Base-by-base conservation (phyloP, 2,113 vertebrate genomes). In the Poeciliopsis occidentalis region DNA sequence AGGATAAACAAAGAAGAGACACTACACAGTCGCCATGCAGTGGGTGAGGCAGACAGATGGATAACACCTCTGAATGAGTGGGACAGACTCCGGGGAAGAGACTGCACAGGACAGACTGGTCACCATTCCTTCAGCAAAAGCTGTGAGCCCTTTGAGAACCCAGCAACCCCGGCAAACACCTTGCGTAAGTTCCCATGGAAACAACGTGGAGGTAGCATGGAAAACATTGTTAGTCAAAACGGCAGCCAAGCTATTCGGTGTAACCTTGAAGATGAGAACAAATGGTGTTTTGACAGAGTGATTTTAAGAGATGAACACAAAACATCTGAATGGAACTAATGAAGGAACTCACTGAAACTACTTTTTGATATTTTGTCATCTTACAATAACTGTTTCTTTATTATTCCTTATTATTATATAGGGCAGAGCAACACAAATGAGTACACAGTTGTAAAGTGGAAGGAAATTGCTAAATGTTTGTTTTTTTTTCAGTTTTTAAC, bases 151-250 rank as follows among this genome's bases (percentile, higher is more conserved):
- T 76, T 75, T 84, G n/a, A 76, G 73, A 85, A 31, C 57, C 77
- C 75, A 65, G 69, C 63, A 70, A 85, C 29, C 57, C 77, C 75
- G 67, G 69, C 65, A 70, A 71, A 84, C 78, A 78, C 82, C 79
- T 75, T 51, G 76, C 81, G 80, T 68, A 80, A 8, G 81, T 92
- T 91, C 77, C 89, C 90, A 91, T 93, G 90, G 89, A 84, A 93
- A 93, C 90, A 69, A 27, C 79, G 66, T 31, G 8, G 47, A 86
- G 64, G 34, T 66, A 86, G 64, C 31, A 66, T 66, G 29, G 73
- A 78, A 66, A 81, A 41, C 73, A 78, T 76, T 63, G 72, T 74
- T 44, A 68, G 85, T 87, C 67, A 62, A 27, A 84, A 82, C 65
- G 13, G 37, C 74, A 82, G 60, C 76, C 39, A 87, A 61, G 30